Percentiles rank a stretch among this genome's conserved stretches.
These are phyloP conservation scores for Diachasmimorpha longicaudata DNA, from an alignment of 1,140 invertebrate species.

Conservation along the genomic window DNA sequence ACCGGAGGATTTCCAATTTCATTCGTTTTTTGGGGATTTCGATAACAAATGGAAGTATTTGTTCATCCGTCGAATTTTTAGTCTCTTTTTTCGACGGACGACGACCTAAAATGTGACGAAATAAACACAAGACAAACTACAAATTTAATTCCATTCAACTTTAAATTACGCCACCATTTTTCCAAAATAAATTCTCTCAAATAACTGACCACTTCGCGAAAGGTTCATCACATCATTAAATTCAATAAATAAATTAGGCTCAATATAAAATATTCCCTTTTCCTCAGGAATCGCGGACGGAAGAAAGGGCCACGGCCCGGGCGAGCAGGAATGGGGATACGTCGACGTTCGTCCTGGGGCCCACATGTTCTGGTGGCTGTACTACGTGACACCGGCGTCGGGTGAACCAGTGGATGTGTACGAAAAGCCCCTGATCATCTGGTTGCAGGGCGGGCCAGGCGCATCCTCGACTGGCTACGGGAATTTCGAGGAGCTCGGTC, in stretches of 20 bases:
- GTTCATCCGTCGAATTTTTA: too few relatives aligned
- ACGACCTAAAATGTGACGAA: too few relatives aligned
- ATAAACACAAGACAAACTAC: too few relatives aligned
- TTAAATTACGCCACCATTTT: too few relatives aligned
- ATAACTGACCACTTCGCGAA: too few relatives aligned
- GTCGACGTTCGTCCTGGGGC: constrained; percentile 72
- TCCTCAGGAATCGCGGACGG: constrained; percentile 24
- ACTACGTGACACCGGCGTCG: constrained; percentile 67
- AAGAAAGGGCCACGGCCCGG: constrained; percentile 62
- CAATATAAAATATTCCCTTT: too few relatives aligned
- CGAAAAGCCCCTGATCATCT: constrained; percentile 75
- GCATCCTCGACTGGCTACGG: constrained; percentile 78
- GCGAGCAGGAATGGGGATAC: constrained; percentile 74
- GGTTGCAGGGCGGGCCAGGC: constrained; percentile 81
- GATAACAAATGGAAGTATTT: too few relatives aligned
- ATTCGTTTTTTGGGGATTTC: not conserved
- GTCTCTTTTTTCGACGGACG: too few relatives aligned
- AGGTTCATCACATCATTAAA: too few relatives aligned
- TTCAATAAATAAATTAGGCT: too few relatives aligned
- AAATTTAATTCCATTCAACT: too few relatives aligned
- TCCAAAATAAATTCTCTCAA: too few relatives aligned
- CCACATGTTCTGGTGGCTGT: constrained; percentile 86
- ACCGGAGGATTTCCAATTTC: not conserved
- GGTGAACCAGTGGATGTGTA: constrained; percentile 62
- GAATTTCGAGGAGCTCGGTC: constrained; percentile 81